These are phyloP conservation scores for Operophtera brumata DNA, from an alignment of 2,888 invertebrate species.

Conservation along the genomic window DNA sequence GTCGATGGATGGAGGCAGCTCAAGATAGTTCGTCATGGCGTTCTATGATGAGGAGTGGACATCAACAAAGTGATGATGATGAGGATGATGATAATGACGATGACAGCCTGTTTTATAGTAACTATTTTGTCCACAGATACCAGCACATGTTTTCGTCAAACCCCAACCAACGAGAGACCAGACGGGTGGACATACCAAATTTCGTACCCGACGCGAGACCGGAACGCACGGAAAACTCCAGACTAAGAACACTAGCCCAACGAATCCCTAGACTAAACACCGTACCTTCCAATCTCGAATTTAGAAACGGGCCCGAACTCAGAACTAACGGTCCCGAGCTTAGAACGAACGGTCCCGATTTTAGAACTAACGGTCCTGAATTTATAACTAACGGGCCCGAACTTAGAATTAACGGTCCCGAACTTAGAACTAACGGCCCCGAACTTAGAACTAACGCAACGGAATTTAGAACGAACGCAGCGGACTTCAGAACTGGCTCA, in stretches of 20 bases:
- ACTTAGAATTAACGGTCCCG: slow-evolving; percentile 1
- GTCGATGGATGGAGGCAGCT: too few species aligned
- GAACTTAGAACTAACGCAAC: neutral
- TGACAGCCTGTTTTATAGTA: neutral
- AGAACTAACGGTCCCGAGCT: neutral
- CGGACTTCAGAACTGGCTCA: neutral
- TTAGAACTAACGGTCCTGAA: slow-evolving; percentile 1
- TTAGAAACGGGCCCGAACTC: neutral
- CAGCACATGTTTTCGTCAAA: slow-evolving; percentile 68
- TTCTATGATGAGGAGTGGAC: too few species aligned
- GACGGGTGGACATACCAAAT: slow-evolving; percentile 46
- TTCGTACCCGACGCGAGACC: slow-evolving; percentile 50
- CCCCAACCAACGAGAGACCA: slow-evolving; percentile 41
- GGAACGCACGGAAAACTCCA: slow-evolving; percentile 52
- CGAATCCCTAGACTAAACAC: slow-evolving; percentile 61
- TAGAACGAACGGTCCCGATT: slow-evolving; percentile 5
- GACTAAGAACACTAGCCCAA: slow-evolving; percentile 59
- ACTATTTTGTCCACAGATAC: slow-evolving; percentile 32
- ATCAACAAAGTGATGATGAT: too few species aligned
- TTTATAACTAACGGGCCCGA: neutral
- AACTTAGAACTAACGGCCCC: neutral
- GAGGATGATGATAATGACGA: too few species aligned
- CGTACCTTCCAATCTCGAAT: slow-evolving; percentile 34
- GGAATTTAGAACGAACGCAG: slow-evolving; percentile 2
- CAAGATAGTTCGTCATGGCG: too few species aligned